Base-by-base conservation (phyloP, 1,140 invertebrate species). In the Sarcophaga bullata region DNA sequence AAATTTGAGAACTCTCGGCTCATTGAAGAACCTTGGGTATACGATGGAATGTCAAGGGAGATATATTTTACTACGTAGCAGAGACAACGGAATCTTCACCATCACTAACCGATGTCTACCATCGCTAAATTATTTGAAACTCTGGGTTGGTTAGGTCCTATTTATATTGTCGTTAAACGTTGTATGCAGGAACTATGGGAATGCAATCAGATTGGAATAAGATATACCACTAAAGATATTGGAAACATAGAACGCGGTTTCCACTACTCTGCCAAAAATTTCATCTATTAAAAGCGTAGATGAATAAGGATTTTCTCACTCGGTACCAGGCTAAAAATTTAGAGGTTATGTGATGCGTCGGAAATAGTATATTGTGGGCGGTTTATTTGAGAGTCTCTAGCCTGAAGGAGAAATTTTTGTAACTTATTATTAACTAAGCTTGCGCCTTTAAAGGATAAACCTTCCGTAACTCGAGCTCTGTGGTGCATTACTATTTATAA, bases 61-160 rank as follows among this genome's bases (percentile, higher is more conserved):
- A 73, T 25, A 25, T 6, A 8, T 73, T 73, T 37, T 73, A 46
- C 72, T 73, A 73, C 25, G 46, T 46, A 4, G 8, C 46, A 13
- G 19, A 46, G 19, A 6, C 25, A 11, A 46, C 46, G 1, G 37
- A 73, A 13, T 46, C 10, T 37, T 11, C 25, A 11, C 25, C 37
- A 37, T 25, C 13, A 73, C 72, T 37, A 73, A 73, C 8, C 6
- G 72, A 73, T 73, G 13, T 73, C 72, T 3, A 8, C 9, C 37
- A 73, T 73, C 11, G 72, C 72, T 3, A 78, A 15, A 19, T 6
- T 78, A 3, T 78, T 78, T 50, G 75, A 78, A 9, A 6, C 75
- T n/a, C n/a, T 49, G 9, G 75, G 75, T 50, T 78, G 75, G 75
- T 6, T 78, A 17, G 15, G 15, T 7, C 75, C 75, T n/a, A n/a